Conservation (phyloP, 2,888 invertebrate genomes). For the Orthonevra nobilis region DNA sequence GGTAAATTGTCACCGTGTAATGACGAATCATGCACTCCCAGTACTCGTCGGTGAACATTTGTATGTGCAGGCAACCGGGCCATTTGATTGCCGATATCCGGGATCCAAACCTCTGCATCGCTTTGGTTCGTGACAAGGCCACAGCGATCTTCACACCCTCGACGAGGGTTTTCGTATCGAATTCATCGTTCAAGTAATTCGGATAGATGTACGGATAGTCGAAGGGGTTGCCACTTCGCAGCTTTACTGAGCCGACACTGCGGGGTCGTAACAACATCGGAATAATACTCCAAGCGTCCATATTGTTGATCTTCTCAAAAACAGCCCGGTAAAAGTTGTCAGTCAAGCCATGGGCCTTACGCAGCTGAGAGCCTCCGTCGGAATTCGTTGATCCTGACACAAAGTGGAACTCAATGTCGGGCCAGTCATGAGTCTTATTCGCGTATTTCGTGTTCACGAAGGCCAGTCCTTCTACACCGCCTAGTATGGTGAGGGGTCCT, state of each 20-base stretch:
- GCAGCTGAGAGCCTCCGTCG: conserved; percentile 90
- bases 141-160: conserved; percentile 93
- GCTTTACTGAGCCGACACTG: conserved; percentile 89
- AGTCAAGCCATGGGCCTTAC: conserved; percentile 89
- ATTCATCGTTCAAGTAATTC: conserved; percentile 91
- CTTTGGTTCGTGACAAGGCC: conserved; percentile 88
- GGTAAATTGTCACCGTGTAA: conserved; percentile 91
- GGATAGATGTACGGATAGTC: conserved; percentile 95
- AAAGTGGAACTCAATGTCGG: conserved; percentile 94
- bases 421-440: conserved; percentile 89
- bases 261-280: conserved; percentile 92
- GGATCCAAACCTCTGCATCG: conserved; percentile 88
- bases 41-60: conserved; percentile 86
- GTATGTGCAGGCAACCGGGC: conserved; percentile 87
- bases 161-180: conserved; percentile 89
- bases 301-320: conserved; percentile 87
- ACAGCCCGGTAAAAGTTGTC: conserved; percentile 88
- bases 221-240: conserved; percentile 91
- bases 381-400: conserved; percentile 93
- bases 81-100: conserved; percentile 86
- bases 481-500: conserved; percentile 92
- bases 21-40: conserved; percentile 94
- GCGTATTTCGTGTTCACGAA: conserved; percentile 93
- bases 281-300: conserved; percentile 91
- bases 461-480: conserved; percentile 93